Base-by-base conservation (phyloP, 2,888 invertebrate genomes). In the Campaea margaritaria region DNA sequence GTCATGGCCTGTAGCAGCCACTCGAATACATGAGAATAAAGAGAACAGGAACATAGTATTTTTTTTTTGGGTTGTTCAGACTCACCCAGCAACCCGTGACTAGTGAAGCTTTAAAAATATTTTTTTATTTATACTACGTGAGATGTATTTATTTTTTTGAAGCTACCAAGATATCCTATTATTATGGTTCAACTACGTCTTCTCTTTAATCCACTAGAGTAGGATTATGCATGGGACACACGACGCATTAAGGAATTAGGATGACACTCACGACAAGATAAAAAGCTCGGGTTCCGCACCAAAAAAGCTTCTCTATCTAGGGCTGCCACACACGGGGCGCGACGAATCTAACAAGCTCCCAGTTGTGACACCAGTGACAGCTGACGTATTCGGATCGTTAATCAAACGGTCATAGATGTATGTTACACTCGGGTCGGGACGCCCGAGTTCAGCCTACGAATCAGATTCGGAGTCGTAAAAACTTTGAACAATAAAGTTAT, bases 311-410 rank as follows among this genome's bases (percentile, higher is more conserved):
- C 82, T 84, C 82, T 82, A 85, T 87, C 86, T 86, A 83, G 82
- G 83, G 85, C 77, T 81, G 81, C 76, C 83, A 81, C 80, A 82
- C 81, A 74, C 73, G 79, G 81, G 85, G 81, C 81, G 82, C 72
- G 85, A 88, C 85, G 87, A 81, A 89, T 88, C 82, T 87, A 86
- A 89, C 90, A 87, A 89, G 89, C 85, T 82, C 79, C 81, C 79
- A 86, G 89, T 90, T 91, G 91, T 91, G 91, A 90, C 90, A 89
- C 84, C 80, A 84, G 78, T 79, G 91, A 89, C 91, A 86, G 87
- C 82, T 89, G 91, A 91, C 88, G 89, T 89, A 92, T 91, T 83
- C 85, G 78, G 75, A 80, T 83, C 89, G 89, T 91, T 91, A 88
- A 90, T 91, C 90, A 88, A 78, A 72, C 73, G 79, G 82, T 81